These are phyloP conservation scores for Mizuhopecten yessoensis DNA, from an alignment of 1,140 invertebrate species.

Conservation along the genomic window DNA sequence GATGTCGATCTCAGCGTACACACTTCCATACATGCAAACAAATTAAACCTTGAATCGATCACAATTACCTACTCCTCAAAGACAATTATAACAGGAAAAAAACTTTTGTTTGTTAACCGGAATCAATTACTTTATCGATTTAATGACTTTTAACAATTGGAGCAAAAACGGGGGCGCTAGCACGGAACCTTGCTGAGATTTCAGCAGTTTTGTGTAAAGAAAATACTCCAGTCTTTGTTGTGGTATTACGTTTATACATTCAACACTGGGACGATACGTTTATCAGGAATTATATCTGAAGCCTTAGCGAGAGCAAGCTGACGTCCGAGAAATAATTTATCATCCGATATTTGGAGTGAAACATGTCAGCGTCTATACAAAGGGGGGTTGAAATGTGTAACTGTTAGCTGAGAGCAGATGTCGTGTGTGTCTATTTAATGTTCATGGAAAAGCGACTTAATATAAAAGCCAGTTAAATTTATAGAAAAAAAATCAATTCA, in stretches of 20 bases:
- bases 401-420: not conserved
- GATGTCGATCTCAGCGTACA: not conserved
- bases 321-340: not conserved
- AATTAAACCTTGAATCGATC: not conserved
- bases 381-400: not conserved
- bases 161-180: not conserved
- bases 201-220: not conserved
- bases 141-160: slow-evolving; percentile 14
- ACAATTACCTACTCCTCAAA: not conserved
- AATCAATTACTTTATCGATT: slow-evolving; percentile 3
- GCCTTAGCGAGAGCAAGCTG: not conserved
- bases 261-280: not conserved
- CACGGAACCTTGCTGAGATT: not conserved
- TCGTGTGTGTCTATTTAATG: not conserved
- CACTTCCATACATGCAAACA: not conserved
- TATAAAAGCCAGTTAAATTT: no score
- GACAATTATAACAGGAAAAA: not conserved
- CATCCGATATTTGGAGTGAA: not conserved
- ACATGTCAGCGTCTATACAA: not conserved
- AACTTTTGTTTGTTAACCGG: not conserved
- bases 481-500: not conserved
- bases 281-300: not conserved
- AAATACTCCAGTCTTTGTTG: not conserved
- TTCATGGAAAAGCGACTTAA: not conserved
- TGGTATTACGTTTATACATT: not conserved